phyloP scores from a whole-genome alignment of 2,888 invertebrate species.

The Synergus laeviventris region DNA sequence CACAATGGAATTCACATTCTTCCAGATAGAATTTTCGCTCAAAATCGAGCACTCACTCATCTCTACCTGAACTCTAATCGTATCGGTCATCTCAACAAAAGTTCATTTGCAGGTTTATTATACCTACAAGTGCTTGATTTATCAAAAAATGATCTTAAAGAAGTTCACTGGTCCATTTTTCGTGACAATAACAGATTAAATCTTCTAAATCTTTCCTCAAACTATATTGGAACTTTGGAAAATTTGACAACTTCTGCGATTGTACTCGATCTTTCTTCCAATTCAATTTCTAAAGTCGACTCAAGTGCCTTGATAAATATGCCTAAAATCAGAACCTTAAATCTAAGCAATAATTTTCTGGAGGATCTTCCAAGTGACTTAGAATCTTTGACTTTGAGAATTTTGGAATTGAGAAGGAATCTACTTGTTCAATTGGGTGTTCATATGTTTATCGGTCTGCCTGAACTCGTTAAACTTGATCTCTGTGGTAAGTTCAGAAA shows the following conservation, averaged over 20 bases:
- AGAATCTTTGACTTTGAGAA: slow-evolving; percentile 80
- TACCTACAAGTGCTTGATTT: slow-evolving; percentile 81
- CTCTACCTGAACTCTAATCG: slow-evolving; percentile 84
- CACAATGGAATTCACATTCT: slow-evolving; percentile 82
- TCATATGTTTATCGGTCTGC: slow-evolving; percentile 80
- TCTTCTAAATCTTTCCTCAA: slow-evolving; percentile 80
- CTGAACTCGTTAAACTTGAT: slow-evolving; percentile 80
- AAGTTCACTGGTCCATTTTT: slow-evolving; percentile 80
- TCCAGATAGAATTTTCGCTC: slow-evolving; percentile 79
- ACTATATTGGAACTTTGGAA: slow-evolving; percentile 62
- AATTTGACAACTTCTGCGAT: slow-evolving; percentile 55
- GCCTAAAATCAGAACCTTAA: slow-evolving; percentile 79
- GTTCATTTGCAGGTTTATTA: slow-evolving; percentile 80
- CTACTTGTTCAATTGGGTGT: slow-evolving; percentile 81
- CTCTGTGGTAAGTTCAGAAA: slow-evolving; percentile 75
- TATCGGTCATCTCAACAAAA: slow-evolving; percentile 79
- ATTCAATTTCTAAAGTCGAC: slow-evolving; percentile 59
- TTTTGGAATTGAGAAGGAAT: slow-evolving; percentile 79
- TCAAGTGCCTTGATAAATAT: slow-evolving; percentile 68
- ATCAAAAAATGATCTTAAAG: slow-evolving; percentile 83
- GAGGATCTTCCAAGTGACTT: slow-evolving; percentile 81
- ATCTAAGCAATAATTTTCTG: slow-evolving; percentile 83
- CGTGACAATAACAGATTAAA: slow-evolving; percentile 80
- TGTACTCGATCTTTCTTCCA: slow-evolving; percentile 65
- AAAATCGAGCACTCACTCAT: slow-evolving; percentile 80